Conservation (phyloP, 2,888 invertebrate genomes). For the Myathropa florea region DNA sequence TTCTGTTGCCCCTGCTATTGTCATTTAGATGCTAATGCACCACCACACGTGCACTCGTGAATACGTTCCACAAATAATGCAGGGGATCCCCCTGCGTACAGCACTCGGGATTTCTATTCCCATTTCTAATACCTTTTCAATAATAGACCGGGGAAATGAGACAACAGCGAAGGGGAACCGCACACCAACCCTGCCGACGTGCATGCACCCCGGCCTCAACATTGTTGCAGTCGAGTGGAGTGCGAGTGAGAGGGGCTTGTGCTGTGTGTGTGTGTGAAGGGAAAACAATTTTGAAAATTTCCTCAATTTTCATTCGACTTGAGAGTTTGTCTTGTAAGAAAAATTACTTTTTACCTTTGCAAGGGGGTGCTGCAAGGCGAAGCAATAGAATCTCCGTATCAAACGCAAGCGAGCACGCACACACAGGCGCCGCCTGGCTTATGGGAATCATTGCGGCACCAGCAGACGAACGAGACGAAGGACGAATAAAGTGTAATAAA, state of each 20-base stretch:
- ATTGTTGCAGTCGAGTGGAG: slow-evolving; percentile 41
- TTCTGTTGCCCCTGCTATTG: slow-evolving; percentile 42
- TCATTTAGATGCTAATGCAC: slow-evolving; percentile 71
- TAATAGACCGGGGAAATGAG: slow-evolving; percentile 40
- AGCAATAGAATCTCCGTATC: slow-evolving; percentile 26
- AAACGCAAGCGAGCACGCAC: slow-evolving; percentile 27
- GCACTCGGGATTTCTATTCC: neutral
- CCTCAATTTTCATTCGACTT: slow-evolving; percentile 62
- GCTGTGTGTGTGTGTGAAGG: neutral
- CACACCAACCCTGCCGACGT: slow-evolving; percentile 19
- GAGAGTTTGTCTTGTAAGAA: slow-evolving; percentile 58
- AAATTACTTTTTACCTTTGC: slow-evolving; percentile 57
- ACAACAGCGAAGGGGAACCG: slow-evolving; percentile 31
- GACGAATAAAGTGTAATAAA: slow-evolving; percentile 66
- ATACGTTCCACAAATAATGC: slow-evolving; percentile 71
- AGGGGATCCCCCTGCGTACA: slow-evolving; percentile 24
- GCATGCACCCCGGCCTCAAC: slow-evolving; percentile 31
- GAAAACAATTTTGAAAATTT: slow-evolving; percentile 30
- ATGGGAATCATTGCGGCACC: slow-evolving; percentile 5
- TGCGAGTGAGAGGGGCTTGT: slow-evolving; percentile 33
- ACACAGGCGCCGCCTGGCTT: slow-evolving; percentile 5
- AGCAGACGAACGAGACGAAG: slow-evolving; percentile 17
- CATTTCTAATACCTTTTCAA: slow-evolving; percentile 64
- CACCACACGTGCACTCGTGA: slow-evolving; percentile 60
- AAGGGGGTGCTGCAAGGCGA: neutral